These are phyloP conservation scores for Serranus cabrilla DNA, from an alignment of 2,797 vertebrate genomes.

Conservation along the genomic window DNA sequence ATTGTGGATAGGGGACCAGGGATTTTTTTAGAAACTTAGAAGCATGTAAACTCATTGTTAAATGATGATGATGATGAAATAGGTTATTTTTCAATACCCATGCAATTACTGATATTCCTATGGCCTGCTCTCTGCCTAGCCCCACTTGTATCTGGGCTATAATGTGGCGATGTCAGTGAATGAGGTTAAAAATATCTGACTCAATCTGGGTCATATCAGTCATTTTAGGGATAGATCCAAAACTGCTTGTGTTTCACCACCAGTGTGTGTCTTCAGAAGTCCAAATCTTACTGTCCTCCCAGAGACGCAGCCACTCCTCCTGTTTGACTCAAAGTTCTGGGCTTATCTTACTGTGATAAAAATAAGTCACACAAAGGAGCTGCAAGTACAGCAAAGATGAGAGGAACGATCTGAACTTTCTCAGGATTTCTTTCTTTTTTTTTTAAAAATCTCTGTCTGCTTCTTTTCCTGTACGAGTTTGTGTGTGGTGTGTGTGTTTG, in stretches of 20 bases:
- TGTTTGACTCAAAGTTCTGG: not conserved
- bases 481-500: not conserved
- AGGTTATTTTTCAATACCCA: not conserved
- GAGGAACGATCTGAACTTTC: not conserved
- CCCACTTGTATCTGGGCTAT: constrained; percentile 49
- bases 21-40: too few species aligned
- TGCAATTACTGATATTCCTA: not conserved
- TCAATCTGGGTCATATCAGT: constrained; percentile 54
- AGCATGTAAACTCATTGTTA: too few species aligned
- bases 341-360: constrained; percentile 8
- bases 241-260: constrained; percentile 16
- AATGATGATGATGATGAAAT: too few species aligned
- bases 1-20: too few species aligned
- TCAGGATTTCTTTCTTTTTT: not conserved
- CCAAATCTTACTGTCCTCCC: constrained; percentile 15
- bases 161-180: constrained; percentile 23
- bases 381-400: not conserved
- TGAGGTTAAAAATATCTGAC: constrained; percentile 55
- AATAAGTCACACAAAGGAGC: not conserved
- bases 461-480: not conserved
- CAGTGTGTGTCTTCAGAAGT: constrained; percentile 15
- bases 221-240: constrained; percentile 22
- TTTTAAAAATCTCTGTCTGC: not conserved
- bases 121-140: constrained; percentile 9
- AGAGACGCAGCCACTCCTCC: not conserved